These are phyloP conservation scores for Euclidia mi DNA, from an alignment of 2,888 invertebrate species.

Conservation along the genomic window DNA sequence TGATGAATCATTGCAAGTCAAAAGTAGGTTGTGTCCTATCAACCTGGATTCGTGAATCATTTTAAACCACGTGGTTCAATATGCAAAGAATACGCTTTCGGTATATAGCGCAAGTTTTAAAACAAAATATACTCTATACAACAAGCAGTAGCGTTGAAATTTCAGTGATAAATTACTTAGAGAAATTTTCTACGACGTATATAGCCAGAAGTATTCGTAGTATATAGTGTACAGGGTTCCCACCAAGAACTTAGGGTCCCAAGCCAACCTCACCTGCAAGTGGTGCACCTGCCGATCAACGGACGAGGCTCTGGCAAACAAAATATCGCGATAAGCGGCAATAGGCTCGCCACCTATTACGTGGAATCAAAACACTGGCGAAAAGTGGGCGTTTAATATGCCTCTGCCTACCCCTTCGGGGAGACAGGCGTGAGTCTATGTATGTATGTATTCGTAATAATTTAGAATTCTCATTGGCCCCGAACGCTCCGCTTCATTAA, in stretches of 20 bases:
- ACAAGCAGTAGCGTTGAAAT: constrained; percentile 3
- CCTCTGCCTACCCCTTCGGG: too few relatives aligned
- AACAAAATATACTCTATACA: constrained; percentile 16
- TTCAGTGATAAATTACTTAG: background rate
- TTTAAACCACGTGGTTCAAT: constrained; percentile 20
- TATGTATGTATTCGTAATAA: too few relatives aligned
- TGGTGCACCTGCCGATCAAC: too few relatives aligned
- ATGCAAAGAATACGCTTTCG: constrained; percentile 21
- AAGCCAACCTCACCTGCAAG: too few relatives aligned
- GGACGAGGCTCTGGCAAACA: too few relatives aligned
- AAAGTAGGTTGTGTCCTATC: constrained; percentile 42
- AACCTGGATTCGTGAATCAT: constrained; percentile 41
- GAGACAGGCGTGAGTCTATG: too few relatives aligned
- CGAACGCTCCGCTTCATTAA: constrained; percentile 30
- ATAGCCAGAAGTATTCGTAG: constrained; percentile 20
- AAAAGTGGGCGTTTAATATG: too few relatives aligned
- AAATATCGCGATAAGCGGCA: too few relatives aligned
- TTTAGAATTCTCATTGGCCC: constrained; percentile 35
- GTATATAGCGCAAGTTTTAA: background rate
- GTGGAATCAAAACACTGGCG: too few relatives aligned
- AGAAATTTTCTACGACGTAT: constrained; percentile 18
- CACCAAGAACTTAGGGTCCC: too few relatives aligned
- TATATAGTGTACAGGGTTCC: too few relatives aligned
- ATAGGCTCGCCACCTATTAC: too few relatives aligned
- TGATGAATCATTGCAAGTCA: constrained; percentile 10